Evolutionary conservation across 2,797 vertebrate genomes (phyloP), one percentile per base, ranked within the genome.

Genomic region (Microcaecilia unicolor): DNA sequence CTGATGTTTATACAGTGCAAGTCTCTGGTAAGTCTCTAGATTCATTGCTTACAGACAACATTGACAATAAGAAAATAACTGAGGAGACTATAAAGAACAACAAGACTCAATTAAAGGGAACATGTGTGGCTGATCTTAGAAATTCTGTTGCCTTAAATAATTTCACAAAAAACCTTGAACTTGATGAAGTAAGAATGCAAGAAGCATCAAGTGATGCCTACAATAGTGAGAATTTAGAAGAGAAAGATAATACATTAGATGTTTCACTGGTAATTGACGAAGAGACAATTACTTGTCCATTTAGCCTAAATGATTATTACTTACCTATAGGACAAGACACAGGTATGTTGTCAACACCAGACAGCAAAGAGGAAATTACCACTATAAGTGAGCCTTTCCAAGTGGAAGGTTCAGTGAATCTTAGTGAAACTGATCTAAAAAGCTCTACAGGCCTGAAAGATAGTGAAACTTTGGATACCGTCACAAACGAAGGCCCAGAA

Each of bases 161-260:
- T 58, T 52, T 37, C 25, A 22, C 37, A 6, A 29, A 34, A 55
- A 57, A 23, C 28, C 43, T 15, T 15, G 49, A 34, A 8, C 42
- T 10, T 36, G n/a, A 16, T 38, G 41, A 36, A 11, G 46, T 34
- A 55, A 41, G n/a, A n/a, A n/a, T n/a, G n/a, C n/a, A n/a, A n/a
- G n/a, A n/a, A n/a, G n/a, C 36, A 26, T 55, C 29, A 14, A 59
- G 33, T 18, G 50, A 63, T 36, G 53, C 26, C 17, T 37, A 32
- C 32, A 32, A 11, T 12, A 19, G 25, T 15, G 25, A 31, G 24
- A 35, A n/a, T 4, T 48, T 11, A 10, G 41, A 64, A 31, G 57
- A 52, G 14, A 50, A 61, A 37, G 67, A 55, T 14, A 70, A 58
- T 1, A 49, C 61, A 28, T 25, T 70, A 25, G 41, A 18, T 19